Conservation (phyloP, 2,797 vertebrate species). For the Poecilia picta region DNA sequence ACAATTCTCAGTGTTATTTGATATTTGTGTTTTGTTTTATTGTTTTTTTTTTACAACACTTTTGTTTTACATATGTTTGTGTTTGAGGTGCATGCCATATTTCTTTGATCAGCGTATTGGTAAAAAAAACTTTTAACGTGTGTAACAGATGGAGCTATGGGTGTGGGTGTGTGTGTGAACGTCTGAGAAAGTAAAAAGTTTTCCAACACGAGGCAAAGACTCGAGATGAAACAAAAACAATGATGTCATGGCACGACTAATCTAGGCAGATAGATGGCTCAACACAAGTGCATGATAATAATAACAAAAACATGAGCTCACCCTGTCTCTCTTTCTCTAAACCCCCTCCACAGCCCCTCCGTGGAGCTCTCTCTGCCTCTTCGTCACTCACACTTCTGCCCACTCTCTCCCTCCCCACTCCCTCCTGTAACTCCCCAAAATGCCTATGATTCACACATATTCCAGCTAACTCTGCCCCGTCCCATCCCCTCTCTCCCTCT, state of each 20-base stretch:
- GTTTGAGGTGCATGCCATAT: slow-evolving; percentile 14
- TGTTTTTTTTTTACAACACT: neutral
- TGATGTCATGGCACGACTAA: slow-evolving; percentile 83
- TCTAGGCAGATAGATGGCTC: slow-evolving; percentile 82
- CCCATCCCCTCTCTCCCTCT: neutral
- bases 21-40: neutral
- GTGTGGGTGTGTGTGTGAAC: slow-evolving; percentile 32
- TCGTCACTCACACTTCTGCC: slow-evolving; percentile 54
- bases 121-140: slow-evolving; percentile 33
- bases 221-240: slow-evolving; percentile 85
- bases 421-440: slow-evolving; percentile 59
- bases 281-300: slow-evolving; percentile 82
- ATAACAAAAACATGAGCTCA: slow-evolving; percentile 86
- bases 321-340: slow-evolving; percentile 42
- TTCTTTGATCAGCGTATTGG: slow-evolving; percentile 35
- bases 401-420: slow-evolving; percentile 62
- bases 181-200: slow-evolving; percentile 61
- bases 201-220: slow-evolving; percentile 63
- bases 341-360: slow-evolving; percentile 12
- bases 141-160: neutral
- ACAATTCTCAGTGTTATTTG: neutral
- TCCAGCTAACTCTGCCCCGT: slow-evolving; percentile 52
- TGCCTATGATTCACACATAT: slow-evolving; percentile 73
- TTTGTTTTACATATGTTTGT: neutral
- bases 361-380: slow-evolving; percentile 40